Evolutionary conservation across 2,797 vertebrate genomes (phyloP), one percentile per base, ranked within the genome.

Genomic region (Scomberomorus guttatus): DNA sequence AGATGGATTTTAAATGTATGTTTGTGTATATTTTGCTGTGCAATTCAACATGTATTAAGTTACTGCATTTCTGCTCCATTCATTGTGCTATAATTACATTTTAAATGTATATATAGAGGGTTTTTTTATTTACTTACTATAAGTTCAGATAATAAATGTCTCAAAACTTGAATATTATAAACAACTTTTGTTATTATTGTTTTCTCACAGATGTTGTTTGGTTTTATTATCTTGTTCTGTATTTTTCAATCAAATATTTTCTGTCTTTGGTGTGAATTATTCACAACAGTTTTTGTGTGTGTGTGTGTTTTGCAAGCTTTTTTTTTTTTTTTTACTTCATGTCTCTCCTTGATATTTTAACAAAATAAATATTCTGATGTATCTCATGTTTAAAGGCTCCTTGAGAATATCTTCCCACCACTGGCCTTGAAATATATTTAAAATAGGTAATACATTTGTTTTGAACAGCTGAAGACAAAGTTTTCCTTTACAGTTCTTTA

Each of bases 21-120:
- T 66, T 29, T 82, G 18, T 84, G 62, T 72, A n/a, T 71, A 66
- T 82, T 76, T 83, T 81, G 24, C 58, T 76, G 6, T 27, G 32
- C 5, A 77, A 46, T 59, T 59, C 4, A 2, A 20, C 69, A 22
- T 75, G 4, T 76, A 37, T 59, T 42, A 50, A 61, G n/a, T 73
- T 6, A 48, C 44, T 51, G 34, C 50, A 46, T 56, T 54, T 2
- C 22, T 42, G 60, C 44, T 58, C 7, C 12, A 27, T 34, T 55
- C 3, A 57, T 42, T 9, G 6, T 75, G 11, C 10, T 75, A 66
- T 62, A 57, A 54, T n/a, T n/a, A n/a, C 5, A 77, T 52, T 3
- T 64, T 24, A 18, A 11, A 74, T 59, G 14, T 71, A 9, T 44
- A 4, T 29, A 60, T 65, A 12, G 25, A 37, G 9, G 44, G 3